Percentiles rank a stretch among this genome's conserved stretches.
These are phyloP conservation scores for Ooceraea biroi DNA, from an alignment of 1,140 invertebrate genomes.

Conservation along the genomic window DNA sequence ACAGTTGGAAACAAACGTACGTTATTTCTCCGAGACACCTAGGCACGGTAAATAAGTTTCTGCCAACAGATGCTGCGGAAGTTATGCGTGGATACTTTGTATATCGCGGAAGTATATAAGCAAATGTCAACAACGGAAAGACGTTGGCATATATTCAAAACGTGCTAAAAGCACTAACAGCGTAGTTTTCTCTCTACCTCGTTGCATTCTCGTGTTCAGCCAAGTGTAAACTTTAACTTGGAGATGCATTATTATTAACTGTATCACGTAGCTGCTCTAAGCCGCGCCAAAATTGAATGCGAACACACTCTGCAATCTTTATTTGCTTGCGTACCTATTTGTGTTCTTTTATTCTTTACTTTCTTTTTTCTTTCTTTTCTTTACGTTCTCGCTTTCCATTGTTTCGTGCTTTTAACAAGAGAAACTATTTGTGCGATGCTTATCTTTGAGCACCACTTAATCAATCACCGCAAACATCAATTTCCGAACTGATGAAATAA, in stretches of 20 bases:
- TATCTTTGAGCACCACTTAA: neutral
- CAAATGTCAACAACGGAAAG: slow-evolving; percentile 6
- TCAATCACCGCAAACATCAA: neutral
- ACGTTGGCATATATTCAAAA: slow-evolving; percentile 5
- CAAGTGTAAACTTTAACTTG: neutral
- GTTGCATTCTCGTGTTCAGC: neutral
- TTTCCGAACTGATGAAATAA: slow-evolving; percentile 17
- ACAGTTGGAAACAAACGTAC: neutral
- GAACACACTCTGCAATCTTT: neutral
- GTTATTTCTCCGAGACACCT: neutral
- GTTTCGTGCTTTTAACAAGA: neutral
- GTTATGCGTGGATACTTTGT: slow-evolving; percentile 9
- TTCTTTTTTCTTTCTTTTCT: neutral
- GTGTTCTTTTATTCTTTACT: neutral
- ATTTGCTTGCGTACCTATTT: neutral
- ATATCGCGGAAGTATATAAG: slow-evolving; percentile 23
- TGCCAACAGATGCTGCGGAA: slow-evolving; percentile 2
- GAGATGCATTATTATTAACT: slow-evolving; percentile 18
- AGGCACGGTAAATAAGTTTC: slow-evolving; percentile 13
- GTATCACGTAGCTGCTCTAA: neutral
- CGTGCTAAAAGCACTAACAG: neutral
- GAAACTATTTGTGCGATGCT: neutral
- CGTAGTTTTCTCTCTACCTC: neutral
- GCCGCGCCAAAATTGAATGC: too few relatives aligned
- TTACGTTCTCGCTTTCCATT: neutral